phyloP scores from a whole-genome alignment of 2,888 invertebrate genomes.

The Nineta flava region DNA sequence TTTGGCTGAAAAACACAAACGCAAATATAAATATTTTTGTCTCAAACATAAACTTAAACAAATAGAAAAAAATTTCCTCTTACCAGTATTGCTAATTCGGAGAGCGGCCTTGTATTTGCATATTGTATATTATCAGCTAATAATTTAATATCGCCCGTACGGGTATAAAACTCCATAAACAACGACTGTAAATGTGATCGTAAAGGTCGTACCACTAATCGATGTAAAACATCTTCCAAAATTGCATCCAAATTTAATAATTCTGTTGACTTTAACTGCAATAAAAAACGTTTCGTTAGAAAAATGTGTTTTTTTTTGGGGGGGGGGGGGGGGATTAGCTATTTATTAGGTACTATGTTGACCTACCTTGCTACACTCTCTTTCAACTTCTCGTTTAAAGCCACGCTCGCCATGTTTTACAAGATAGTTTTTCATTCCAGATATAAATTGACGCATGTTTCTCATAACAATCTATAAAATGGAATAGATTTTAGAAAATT shows the following conservation, averaged over 20 bases:
- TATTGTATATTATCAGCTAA: slow-evolving; percentile 55
- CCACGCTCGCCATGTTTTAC: slow-evolving; percentile 91
- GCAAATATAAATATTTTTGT: background rate
- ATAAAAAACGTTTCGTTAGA: background rate
- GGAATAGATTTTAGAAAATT: background rate
- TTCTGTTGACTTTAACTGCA: slow-evolving; percentile 68
- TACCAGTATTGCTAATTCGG: slow-evolving; percentile 55
- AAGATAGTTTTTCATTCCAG: slow-evolving; percentile 95
- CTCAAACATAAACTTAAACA: background rate
- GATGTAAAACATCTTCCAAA: slow-evolving; percentile 86
- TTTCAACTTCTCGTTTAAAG: slow-evolving; percentile 80
- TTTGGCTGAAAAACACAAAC: slow-evolving; percentile 34
- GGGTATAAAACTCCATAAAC: slow-evolving; percentile 77
- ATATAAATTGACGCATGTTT: slow-evolving; percentile 93
- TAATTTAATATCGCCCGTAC: slow-evolving; percentile 52
- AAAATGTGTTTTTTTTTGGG: background rate
- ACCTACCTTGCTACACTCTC: slow-evolving; percentile 58
- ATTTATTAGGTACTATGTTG: background rate
- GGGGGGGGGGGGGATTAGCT: too few relatives aligned
- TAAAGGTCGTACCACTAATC: slow-evolving; percentile 73
- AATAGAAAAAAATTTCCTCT: slow-evolving; percentile 12
- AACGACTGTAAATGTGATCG: slow-evolving; percentile 69
- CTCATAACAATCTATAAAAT: slow-evolving; percentile 56
- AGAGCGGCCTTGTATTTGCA: slow-evolving; percentile 47
- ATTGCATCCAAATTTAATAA: slow-evolving; percentile 93